phyloP scores from a whole-genome alignment of 2,113 vertebrate species.

The Amblyopsis rosae region DNA sequence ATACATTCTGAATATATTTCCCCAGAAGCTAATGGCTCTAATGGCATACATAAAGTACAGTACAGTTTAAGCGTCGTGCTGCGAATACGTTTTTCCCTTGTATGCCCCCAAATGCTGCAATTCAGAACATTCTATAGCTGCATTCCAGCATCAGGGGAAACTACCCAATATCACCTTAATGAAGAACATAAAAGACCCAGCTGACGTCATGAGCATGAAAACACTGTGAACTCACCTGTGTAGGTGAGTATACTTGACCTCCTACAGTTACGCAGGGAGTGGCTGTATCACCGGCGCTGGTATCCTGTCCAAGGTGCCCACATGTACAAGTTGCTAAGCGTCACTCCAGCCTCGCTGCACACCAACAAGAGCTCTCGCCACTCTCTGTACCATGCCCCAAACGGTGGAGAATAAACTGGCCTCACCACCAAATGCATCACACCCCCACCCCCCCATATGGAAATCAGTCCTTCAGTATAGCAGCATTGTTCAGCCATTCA shows the following conservation, averaged over 20 bases:
- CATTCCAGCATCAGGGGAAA: neutral
- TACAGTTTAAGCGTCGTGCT: no score
- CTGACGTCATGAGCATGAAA: neutral
- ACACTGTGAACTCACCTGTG: constrained; percentile 55
- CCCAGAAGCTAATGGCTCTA: no score
- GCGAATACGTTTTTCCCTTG: no score
- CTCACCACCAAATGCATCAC: constrained; percentile 44
- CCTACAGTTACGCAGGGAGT: neutral
- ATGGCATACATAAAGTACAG: no score
- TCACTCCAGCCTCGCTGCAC: constrained; percentile 29
- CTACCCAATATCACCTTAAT: neutral
- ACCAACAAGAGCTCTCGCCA: constrained; percentile 63
- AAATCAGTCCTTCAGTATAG: constrained; percentile 71
- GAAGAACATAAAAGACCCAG: neutral
- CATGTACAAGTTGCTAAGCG: constrained; percentile 36
- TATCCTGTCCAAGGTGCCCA: constrained; percentile 39
- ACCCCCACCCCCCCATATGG: constrained; percentile 62
- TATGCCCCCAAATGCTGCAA: no score
- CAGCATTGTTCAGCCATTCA: constrained; percentile 81
- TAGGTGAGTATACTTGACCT: constrained; percentile 27
- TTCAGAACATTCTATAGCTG: no score
- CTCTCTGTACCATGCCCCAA: constrained; percentile 80
- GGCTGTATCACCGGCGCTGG: constrained; percentile 28
- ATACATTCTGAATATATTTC: no score
- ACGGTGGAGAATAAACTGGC: constrained; percentile 52